Evolutionary conservation across 2,888 invertebrate genomes (phyloP).

Genomic region (Rugalucina vietnamica): DNA sequence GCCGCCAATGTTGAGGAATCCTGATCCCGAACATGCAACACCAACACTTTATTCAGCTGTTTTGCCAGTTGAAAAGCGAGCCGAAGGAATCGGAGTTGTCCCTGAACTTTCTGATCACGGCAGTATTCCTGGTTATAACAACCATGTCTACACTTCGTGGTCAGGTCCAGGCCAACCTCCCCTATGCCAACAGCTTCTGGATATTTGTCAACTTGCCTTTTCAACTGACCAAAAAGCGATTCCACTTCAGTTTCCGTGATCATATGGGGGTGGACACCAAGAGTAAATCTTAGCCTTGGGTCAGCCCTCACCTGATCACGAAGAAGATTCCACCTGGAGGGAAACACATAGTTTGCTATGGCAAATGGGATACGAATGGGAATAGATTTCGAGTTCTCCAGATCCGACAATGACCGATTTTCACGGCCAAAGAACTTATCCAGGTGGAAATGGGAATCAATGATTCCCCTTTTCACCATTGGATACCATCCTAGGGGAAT

Average conservation of each 20-base stretch:
- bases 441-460: not conserved
- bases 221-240: not conserved
- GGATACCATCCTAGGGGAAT: not conserved
- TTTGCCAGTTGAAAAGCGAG: not conserved
- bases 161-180: not conserved
- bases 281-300: not conserved
- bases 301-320: not conserved
- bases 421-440: not conserved
- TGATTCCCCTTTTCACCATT: not conserved
- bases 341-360: not conserved
- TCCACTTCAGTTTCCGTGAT: not conserved
- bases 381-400: not conserved
- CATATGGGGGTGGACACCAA: not conserved
- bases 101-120: not conserved
- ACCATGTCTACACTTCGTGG: not conserved
- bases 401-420: not conserved
- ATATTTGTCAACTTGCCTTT: not conserved
- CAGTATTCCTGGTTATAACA: not conserved
- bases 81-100: not conserved
- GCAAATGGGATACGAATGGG: not conserved
- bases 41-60: not conserved
- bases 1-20: not conserved
- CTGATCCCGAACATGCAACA: slow-evolving; percentile 5
- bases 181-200: not conserved
- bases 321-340: not conserved